Percentiles rank a stretch among this genome's conserved stretches.
Evolutionary conservation across 2,797 vertebrate species (phyloP).

Genomic region (Myotis daubentonii): DNA sequence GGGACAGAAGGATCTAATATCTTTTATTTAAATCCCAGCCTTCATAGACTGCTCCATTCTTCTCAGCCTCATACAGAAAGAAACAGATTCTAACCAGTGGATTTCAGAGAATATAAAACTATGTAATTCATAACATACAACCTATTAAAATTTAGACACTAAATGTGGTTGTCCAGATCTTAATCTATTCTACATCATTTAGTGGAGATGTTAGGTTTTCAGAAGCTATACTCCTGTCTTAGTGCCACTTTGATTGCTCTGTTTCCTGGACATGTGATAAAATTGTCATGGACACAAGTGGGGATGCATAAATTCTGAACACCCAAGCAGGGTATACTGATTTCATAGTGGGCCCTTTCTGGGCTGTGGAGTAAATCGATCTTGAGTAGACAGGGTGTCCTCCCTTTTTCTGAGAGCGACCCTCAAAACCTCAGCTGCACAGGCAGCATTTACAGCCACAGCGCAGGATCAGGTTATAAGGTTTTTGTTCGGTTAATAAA

Average conservation of each 20-base stretch:
- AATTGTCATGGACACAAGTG: conserved; percentile 25
- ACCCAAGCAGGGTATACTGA: neutral
- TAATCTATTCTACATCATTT: neutral
- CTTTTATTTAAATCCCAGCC: conserved; percentile 74
- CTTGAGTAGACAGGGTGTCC: neutral
- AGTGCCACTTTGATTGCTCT: neutral
- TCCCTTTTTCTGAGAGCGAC: neutral
- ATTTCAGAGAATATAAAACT: neutral
- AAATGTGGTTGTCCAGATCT: neutral
- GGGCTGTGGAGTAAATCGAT: conserved; percentile 46
- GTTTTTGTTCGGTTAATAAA: conserved; percentile 61
- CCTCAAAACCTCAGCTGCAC: conserved; percentile 11
- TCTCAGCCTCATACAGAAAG: conserved; percentile 30
- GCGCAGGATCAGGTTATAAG: conserved; percentile 52
- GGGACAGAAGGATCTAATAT: conserved; percentile 79
- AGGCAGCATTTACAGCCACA: neutral
- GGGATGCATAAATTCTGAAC: conserved; percentile 45
- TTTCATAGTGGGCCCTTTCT: conserved; percentile 58
- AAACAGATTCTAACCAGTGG: conserved; percentile 31
- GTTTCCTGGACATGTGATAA: conserved; percentile 19
- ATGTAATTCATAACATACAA: neutral
- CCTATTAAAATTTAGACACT: neutral
- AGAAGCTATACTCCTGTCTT: neutral
- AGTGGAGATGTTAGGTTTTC: conserved; percentile 1
- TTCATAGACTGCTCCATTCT: conserved; percentile 71